These are phyloP conservation scores for Aphaenogaster ashmeadi DNA, from an alignment of 1,140 invertebrate species.

Conservation along the genomic window DNA sequence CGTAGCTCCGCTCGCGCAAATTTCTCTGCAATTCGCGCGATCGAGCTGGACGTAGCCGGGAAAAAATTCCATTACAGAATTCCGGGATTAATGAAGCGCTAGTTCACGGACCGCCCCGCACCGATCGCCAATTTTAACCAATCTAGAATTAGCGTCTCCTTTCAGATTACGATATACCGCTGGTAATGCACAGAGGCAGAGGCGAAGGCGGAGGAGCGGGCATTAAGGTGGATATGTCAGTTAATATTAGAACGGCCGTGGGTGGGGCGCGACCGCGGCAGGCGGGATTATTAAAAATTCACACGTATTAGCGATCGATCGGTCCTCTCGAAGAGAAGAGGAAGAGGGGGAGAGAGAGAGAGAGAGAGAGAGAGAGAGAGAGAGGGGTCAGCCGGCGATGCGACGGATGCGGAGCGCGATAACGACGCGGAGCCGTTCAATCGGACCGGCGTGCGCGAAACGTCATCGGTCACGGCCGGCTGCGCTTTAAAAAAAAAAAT, in stretches of 20 bases:
- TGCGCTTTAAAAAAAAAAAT: neutral
- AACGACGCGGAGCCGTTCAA: neutral
- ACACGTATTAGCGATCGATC: conserved; percentile 27
- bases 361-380: neutral
- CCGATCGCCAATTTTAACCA: conserved; percentile 3
- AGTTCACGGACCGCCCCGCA: neutral
- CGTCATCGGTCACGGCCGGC: conserved; percentile 26
- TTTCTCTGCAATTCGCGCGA: neutral
- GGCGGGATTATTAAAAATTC: conserved; percentile 54
- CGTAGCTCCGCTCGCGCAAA: neutral
- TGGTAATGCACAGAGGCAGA: neutral
- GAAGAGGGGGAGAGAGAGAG: neutral
- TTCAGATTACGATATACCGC: neutral
- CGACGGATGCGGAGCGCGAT: conserved; percentile 10
- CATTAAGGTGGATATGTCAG: neutral
- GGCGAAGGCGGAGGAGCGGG: neutral
- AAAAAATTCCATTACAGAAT: neutral
- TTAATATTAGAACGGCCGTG: conserved; percentile 38
- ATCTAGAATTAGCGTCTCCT: conserved; percentile 4
- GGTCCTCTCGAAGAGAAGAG: neutral
- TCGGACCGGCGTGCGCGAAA: neutral
- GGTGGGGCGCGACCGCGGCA: neutral
- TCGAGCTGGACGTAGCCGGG: neutral
- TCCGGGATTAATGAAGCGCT: neutral
- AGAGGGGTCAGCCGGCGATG: neutral